Evolutionary conservation across 2,888 invertebrate species (phyloP), one percentile per base, ranked within the genome.

Genomic region (Cephus pulcher): DNA sequence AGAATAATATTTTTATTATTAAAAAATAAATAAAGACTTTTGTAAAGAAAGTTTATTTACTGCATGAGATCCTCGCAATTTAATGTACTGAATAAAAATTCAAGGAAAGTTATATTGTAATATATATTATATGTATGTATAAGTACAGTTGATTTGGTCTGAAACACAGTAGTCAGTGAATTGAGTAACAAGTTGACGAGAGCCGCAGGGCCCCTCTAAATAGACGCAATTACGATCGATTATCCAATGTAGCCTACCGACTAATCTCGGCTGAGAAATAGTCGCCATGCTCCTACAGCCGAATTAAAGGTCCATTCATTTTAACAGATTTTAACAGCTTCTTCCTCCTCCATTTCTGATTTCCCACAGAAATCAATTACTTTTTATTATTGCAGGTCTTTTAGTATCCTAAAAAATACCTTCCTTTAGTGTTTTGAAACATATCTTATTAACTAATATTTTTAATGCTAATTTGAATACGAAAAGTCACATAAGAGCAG

Each of bases 161-260:
- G 56, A 56, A 56, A 56, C 6, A 56, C 23, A 56, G 56, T 23
- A 34, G 71, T 34, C 34, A 23, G 71, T 71, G 30, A 71, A 71
- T 71, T 34, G 71, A 71, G 33, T 34, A 71, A 71, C 71, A 30
- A 34, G 15, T 71, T 11, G 33, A 71, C 71, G 23, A 71, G 33
- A 34, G 34, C 56, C 33, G 71, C 71, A 33, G 34, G 71, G 71
- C 12, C 34, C 76, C 78, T 77, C 80, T 84, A 81, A 84, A 82
- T 81, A 82, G 84, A 80, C 80, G 77, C 84, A 85, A 86, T 86
- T 86, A 86, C 79, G 82, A 86, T 86, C 83, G 83, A 85, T 86
- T 86, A 84, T 85, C 83, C 84, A 83, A 85, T 83, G 80, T 81
- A 80, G 71, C 68, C 30, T 56, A 80, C 80, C 80, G 76, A 81